Evolutionary conservation across 2,888 invertebrate species (phyloP).

Genomic region (Harpagoxenus sublaevis): DNA sequence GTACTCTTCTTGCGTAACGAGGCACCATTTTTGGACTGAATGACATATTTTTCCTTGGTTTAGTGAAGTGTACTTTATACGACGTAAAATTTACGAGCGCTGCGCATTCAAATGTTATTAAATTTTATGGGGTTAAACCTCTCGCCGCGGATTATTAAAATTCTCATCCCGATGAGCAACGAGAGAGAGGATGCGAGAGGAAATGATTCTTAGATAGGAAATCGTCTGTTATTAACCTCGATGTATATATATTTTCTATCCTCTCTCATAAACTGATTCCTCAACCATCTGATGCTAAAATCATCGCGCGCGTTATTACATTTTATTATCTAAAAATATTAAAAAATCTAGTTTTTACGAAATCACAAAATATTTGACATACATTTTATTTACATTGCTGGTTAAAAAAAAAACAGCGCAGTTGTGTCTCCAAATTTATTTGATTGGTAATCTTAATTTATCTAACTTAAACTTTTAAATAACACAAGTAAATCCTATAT

Average conservation of each 20-base stretch:
- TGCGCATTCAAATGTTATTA: slow-evolving; percentile 50
- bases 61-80: slow-evolving; percentile 23
- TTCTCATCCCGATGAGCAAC: slow-evolving; percentile 19
- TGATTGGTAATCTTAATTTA: background rate
- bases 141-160: slow-evolving; percentile 50
- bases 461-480: background rate
- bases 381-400: background rate
- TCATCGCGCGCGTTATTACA: slow-evolving; percentile 6
- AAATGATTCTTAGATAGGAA: slow-evolving; percentile 23
- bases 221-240: slow-evolving; percentile 45
- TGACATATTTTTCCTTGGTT: slow-evolving; percentile 30
- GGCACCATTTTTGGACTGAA: background rate
- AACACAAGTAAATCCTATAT: background rate
- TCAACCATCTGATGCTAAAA: background rate
- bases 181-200: slow-evolving; percentile 11
- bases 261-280: slow-evolving; percentile 2
- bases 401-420: background rate
- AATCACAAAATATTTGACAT: background rate
- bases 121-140: slow-evolving; percentile 51
- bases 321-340: background rate
- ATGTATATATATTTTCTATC: slow-evolving; percentile 32
- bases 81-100: slow-evolving; percentile 48
- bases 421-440: background rate
- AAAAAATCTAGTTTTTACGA: background rate
- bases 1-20: slow-evolving; percentile 6